Base-by-base conservation (phyloP, 2,888 invertebrate genomes). In the Epistrophe grossulariae region DNA sequence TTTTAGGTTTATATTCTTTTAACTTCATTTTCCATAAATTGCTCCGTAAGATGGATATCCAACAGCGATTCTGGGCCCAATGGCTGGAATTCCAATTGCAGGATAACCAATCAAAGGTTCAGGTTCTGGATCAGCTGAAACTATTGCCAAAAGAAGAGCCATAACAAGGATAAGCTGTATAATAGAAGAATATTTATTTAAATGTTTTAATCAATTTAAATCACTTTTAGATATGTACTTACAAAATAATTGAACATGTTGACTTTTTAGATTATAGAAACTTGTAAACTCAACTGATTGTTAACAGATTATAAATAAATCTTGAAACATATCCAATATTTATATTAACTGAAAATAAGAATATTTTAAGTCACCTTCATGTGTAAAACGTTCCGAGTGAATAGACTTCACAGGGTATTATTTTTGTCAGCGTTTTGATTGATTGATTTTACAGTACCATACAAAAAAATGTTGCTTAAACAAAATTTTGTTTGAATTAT, bases 211-310 rank as follows among this genome's bases (percentile, higher is more conserved):
- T 5, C 0, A 13, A 19, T 19, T 38, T 7, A 38, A 24, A 13
- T 19, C 31, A 8, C 0, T 31, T 4, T 4, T 10, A 15, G 15
- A n/a, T 31, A 3, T 6, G 0, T 17, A 19, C 59, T 60, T 60
- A 60, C 59, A 60, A 60, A 38, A 38, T 60, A 60, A 60, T 60
- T 60, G 13, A 60, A 38, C 59, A 60, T 60, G 11, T 60, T 60
- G 10, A 38, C 13, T 38, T 13, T 19, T 17, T 19, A 17, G 17
- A 17, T 2, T 0, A 5, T 11, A 24, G 10, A 38, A 19, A 60
- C 59, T 60, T 60, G 17, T 35, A 6, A 7, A 19, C 59, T 38
- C 19, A 38, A 19, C 17, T 38, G 59, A 35, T 38, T 3, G 10
- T 38, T 38, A 17, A 60, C 13, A 38, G 38, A 60, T 17, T 19